These are phyloP conservation scores for Nemapogon koenigi DNA, from an alignment of 2,888 invertebrate species.

Conservation along the genomic window DNA sequence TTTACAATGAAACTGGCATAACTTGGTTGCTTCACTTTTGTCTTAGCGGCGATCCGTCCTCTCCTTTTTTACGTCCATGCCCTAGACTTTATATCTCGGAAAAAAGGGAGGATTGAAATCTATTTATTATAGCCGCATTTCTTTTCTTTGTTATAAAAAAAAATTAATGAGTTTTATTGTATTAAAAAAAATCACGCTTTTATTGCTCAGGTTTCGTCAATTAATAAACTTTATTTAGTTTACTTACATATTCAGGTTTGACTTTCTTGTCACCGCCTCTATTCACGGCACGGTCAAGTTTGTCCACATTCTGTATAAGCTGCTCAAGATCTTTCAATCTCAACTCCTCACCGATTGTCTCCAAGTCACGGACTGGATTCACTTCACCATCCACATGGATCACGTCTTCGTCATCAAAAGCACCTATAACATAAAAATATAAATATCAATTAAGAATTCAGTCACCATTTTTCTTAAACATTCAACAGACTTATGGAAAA, in stretches of 20 bases:
- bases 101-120: too few relatives aligned
- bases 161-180: too few relatives aligned
- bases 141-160: too few relatives aligned
- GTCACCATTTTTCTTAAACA: background rate
- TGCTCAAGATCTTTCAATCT: slow-evolving; percentile 94
- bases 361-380: slow-evolving; percentile 94
- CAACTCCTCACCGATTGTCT: slow-evolving; percentile 95
- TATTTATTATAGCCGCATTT: too few relatives aligned
- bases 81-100: too few relatives aligned
- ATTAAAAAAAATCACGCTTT: too few relatives aligned
- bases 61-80: too few relatives aligned
- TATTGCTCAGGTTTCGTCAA: too few relatives aligned
- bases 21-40: too few relatives aligned
- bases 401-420: slow-evolving; percentile 97
- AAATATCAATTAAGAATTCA: background rate
- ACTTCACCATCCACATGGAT: slow-evolving; percentile 99
- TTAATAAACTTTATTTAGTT: too few relatives aligned
- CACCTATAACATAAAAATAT: slow-evolving; percentile 65
- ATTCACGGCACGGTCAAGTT: slow-evolving; percentile 81
- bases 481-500: background rate
- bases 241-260: slow-evolving; percentile 92
- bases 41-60: too few relatives aligned
- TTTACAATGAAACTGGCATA: too few relatives aligned
- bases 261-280: slow-evolving; percentile 92
- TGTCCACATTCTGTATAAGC: slow-evolving; percentile 81